These are phyloP conservation scores for Stenoptilia bipunctidactyla DNA, from an alignment of 2,888 invertebrate genomes.

Conservation along the genomic window DNA sequence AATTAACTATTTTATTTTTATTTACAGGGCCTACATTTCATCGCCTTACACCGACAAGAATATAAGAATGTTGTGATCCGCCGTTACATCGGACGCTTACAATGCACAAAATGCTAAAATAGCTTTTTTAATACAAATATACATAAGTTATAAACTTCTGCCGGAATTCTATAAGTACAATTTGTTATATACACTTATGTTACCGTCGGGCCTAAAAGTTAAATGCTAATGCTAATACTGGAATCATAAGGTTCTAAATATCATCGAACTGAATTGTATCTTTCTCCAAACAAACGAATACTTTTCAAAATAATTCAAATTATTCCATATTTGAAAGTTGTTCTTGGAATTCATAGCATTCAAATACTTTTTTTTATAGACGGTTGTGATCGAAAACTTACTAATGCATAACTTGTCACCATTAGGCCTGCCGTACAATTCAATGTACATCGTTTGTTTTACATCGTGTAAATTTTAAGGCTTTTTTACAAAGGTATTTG, in stretches of 20 bases:
- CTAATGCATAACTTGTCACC: neutral
- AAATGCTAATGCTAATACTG: too few species aligned
- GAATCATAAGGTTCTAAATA: too few species aligned
- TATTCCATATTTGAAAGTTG: too few species aligned
- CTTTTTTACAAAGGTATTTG: slow-evolving; percentile 58
- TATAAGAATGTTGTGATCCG: slow-evolving; percentile 71
- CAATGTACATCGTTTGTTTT: neutral
- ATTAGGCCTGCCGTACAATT: too few species aligned
- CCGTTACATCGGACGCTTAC: slow-evolving; percentile 25
- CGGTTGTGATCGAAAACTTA: neutral
- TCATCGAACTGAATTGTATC: too few species aligned
- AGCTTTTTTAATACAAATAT: slow-evolving; percentile 29
- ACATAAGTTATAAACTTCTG: neutral
- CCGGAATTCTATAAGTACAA: neutral
- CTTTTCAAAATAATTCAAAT: too few species aligned
- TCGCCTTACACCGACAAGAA: slow-evolving; percentile 76
- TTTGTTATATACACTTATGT: neutral
- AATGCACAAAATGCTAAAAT: slow-evolving; percentile 28
- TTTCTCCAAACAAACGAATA: too few species aligned
- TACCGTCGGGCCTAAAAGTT: too few species aligned
- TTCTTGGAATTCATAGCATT: too few species aligned
- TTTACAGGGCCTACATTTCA: slow-evolving; percentile 75
- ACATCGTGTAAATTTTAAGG: slow-evolving; percentile 21
- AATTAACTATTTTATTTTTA: too few species aligned
- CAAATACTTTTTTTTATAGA: too few species aligned